Conservation (phyloP, 2,113 vertebrate species). For the Tamias sibiricus region DNA sequence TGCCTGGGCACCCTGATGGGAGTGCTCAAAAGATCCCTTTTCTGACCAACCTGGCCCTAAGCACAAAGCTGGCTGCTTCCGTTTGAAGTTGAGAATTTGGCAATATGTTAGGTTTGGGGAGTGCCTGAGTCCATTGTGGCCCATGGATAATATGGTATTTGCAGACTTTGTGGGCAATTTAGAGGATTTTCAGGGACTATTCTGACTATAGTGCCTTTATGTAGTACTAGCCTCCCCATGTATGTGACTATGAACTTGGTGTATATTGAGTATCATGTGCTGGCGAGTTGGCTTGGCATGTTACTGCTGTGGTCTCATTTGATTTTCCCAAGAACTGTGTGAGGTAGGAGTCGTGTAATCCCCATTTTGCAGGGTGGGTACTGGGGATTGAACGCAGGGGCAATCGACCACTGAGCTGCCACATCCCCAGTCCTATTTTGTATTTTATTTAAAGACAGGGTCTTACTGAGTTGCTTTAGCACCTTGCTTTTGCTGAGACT, state of each 20-base stretch:
- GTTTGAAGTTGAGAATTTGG: accelerated
- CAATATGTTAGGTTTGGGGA: too few species aligned
- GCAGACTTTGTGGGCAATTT: neutral
- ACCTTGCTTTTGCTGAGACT: too few species aligned
- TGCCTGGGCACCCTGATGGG: neutral
- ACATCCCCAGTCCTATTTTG: too few species aligned
- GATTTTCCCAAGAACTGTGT: neutral
- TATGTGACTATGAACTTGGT: neutral
- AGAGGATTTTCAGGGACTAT: neutral
- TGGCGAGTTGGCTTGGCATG: neutral
- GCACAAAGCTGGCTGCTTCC: neutral
- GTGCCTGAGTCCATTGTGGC: neutral
- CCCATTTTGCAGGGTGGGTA: neutral
- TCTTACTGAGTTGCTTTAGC: too few species aligned
- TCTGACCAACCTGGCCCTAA: accelerated
- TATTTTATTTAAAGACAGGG: too few species aligned
- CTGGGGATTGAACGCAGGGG: too few species aligned
- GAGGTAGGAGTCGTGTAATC: neutral
- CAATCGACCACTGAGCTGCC: too few species aligned
- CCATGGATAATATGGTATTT: neutral
- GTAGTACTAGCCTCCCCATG: neutral
- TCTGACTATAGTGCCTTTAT: neutral
- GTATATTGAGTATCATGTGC: neutral
- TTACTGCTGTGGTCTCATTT: neutral
- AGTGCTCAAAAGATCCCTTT: neutral